Conservation (phyloP, 1,140 invertebrate species). For the Zaprionus camerounensis region DNA sequence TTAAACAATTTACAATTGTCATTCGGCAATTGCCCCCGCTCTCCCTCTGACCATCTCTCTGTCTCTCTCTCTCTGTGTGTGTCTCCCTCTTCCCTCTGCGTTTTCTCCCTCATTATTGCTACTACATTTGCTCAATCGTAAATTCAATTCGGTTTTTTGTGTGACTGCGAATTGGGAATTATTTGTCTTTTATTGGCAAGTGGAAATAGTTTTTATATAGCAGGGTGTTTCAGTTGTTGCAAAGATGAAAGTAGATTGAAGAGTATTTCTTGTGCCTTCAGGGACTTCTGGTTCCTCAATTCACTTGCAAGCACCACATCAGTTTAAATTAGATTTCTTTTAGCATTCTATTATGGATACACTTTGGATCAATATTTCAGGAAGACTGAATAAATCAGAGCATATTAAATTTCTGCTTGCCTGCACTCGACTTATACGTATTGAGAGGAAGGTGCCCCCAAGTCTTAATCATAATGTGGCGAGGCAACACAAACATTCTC, state of each 20-base stretch:
- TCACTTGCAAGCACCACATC: background rate
- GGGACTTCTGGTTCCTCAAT: background rate
- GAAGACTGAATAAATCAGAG: constrained; percentile 2
- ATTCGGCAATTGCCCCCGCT: constrained; percentile 65
- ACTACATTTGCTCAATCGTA: constrained; percentile 22
- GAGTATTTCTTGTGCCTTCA: background rate
- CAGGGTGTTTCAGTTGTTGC: constrained; percentile 26
- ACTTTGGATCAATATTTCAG: background rate
- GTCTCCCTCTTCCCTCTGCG: background rate
- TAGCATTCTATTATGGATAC: background rate
- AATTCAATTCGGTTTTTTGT: constrained; percentile 11
- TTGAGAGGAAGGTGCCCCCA: background rate
- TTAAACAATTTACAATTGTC: constrained; percentile 83
- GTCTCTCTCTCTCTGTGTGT: background rate
- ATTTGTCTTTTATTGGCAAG: constrained; percentile 67
- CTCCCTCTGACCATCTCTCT: background rate
- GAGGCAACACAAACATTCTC: background rate
- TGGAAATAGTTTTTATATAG: constrained; percentile 56
- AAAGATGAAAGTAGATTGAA: background rate
- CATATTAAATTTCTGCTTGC: constrained; percentile 5
- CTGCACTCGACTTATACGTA: background rate
- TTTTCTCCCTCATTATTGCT: constrained; percentile 15
- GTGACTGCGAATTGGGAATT: constrained; percentile 47
- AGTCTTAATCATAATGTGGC: background rate
- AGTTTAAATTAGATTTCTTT: background rate